These are phyloP conservation scores for Osmoderma eremita DNA, from an alignment of 2,888 invertebrate species.

Conservation along the genomic window DNA sequence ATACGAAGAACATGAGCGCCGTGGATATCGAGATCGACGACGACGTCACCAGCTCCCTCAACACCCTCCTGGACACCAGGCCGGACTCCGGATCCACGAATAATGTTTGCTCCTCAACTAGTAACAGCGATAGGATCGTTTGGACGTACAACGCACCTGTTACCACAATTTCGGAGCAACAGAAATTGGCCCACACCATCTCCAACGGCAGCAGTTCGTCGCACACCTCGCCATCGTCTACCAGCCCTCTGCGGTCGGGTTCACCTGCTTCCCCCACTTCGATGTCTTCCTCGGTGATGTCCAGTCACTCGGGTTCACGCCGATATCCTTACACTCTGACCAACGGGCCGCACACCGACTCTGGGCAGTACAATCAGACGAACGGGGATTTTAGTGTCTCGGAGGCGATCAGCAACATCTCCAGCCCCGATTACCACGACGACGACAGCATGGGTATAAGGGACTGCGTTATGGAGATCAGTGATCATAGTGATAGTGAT, in stretches of 20 bases:
- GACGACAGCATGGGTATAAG: constrained; percentile 85
- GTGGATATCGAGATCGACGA: constrained; percentile 93
- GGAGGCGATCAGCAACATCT: constrained; percentile 89
- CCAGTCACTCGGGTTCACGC: constrained; percentile 77
- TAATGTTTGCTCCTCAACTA: constrained; percentile 61
- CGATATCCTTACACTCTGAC: constrained; percentile 67
- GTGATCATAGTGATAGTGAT: constrained; percentile 90
- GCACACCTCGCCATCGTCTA: constrained; percentile 76
- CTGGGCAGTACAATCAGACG: constrained; percentile 47
- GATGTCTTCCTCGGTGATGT: constrained; percentile 88
- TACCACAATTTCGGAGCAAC: constrained; percentile 67
- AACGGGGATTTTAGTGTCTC: constrained; percentile 83
- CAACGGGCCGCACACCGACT: constrained; percentile 58
- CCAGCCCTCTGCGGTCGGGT: constrained; percentile 75
- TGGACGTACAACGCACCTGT: constrained; percentile 94
- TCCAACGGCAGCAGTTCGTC: constrained; percentile 70
- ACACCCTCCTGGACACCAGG: constrained; percentile 82
- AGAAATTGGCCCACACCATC: constrained; percentile 68
- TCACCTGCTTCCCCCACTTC: constrained; percentile 83
- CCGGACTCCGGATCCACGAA: constrained; percentile 56
- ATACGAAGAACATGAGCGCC: constrained; percentile 81
- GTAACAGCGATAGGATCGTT: constrained; percentile 78
- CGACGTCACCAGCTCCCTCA: constrained; percentile 91
- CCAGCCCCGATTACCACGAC: constrained; percentile 90
- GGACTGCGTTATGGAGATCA: constrained; percentile 86